phyloP scores from a whole-genome alignment of 2,888 invertebrate genomes.

The Limnephilus auricula region DNA sequence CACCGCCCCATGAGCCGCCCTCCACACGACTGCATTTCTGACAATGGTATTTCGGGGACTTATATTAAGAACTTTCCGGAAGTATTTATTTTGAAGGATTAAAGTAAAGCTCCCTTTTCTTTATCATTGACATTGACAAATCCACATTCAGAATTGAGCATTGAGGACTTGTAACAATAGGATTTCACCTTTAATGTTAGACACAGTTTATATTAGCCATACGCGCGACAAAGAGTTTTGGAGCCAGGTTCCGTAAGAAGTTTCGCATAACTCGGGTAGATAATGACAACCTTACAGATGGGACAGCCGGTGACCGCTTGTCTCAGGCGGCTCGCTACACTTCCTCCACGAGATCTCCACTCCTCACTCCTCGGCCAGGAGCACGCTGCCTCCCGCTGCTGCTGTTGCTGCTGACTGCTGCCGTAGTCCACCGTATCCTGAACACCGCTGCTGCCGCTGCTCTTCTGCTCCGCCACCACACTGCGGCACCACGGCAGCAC shows the following conservation, averaged over 20 bases:
- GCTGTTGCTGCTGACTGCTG: constrained; percentile 11
- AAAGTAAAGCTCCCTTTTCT: constrained; percentile 20
- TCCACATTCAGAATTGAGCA: not conserved
- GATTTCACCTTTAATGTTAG: not conserved
- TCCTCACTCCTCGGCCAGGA: constrained; percentile 26
- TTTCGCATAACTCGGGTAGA: constrained; percentile 65
- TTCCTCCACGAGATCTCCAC: constrained; percentile 50
- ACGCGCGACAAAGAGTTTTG: constrained; percentile 58
- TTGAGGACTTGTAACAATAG: constrained; percentile 3
- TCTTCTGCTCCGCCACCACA: constrained; percentile 6
- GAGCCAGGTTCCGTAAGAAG: constrained; percentile 58
- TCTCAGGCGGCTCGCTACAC: constrained; percentile 20
- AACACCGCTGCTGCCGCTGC: constrained; percentile 12
- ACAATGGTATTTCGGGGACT: constrained; percentile 65
- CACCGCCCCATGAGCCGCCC: constrained; percentile 70
- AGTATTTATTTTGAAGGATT: constrained; percentile 38
- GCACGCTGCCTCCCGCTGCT: constrained; percentile 28
- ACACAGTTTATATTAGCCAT: constrained; percentile 34
- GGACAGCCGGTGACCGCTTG: constrained; percentile 26
- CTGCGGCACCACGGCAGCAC: constrained; percentile 44
- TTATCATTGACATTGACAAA: constrained; percentile 22
- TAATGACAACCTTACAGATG: constrained; percentile 66
- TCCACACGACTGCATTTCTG: constrained; percentile 69
- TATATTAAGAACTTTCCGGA: constrained; percentile 56
- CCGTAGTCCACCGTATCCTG: constrained; percentile 30